Percentiles rank a stretch among this genome's conserved stretches.
Conservation (phyloP, 2,797 vertebrate species). For the Melanotaenia nigrans region DNA sequence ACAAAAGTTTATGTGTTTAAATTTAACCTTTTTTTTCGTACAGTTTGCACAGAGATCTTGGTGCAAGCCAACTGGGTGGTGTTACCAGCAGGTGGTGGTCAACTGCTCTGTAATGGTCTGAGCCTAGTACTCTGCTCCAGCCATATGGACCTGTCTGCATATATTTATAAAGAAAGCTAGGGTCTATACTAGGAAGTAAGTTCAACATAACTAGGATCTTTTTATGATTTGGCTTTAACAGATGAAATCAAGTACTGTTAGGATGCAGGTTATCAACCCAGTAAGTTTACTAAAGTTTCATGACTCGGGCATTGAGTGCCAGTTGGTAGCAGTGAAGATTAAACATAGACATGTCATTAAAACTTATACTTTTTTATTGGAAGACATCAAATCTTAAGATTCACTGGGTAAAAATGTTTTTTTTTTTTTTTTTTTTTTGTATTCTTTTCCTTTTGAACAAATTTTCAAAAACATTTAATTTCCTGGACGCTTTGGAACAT, state of each 20-base stretch:
- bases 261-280: background rate
- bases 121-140: constrained; percentile 55
- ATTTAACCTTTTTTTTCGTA: background rate
- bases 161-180: constrained; percentile 65
- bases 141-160: constrained; percentile 71
- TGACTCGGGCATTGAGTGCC: background rate
- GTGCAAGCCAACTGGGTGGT: constrained; percentile 54
- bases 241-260: background rate
- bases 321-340: background rate
- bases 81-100: constrained; percentile 78
- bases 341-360: background rate
- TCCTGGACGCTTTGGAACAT: background rate
- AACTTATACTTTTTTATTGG: background rate
- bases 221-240: background rate
- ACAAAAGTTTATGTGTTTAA: background rate
- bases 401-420: background rate
- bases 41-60: constrained; percentile 26
- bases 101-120: constrained; percentile 69
- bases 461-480: background rate
- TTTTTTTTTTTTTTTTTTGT: no score
- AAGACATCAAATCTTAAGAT: background rate
- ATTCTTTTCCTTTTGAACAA: background rate
- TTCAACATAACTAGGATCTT: background rate
- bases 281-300: background rate
- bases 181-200: background rate